Percentiles rank a stretch among this genome's conserved stretches.
phyloP scores from a whole-genome alignment of 2,797 vertebrate genomes.

The Fundulus diaphanus region DNA sequence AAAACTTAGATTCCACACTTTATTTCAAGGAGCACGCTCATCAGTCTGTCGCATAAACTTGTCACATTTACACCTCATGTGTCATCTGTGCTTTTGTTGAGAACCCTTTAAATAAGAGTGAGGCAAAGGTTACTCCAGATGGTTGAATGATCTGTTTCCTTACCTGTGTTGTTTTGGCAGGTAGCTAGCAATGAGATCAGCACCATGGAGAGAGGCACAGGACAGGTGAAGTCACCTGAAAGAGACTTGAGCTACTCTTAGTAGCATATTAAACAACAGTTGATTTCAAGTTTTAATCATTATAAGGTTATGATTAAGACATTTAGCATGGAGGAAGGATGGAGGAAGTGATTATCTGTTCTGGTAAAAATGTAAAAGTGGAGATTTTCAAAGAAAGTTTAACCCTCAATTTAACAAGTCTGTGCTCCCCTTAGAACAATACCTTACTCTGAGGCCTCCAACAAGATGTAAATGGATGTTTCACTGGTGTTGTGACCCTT shows the following conservation, averaged over 20 bases:
- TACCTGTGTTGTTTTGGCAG: constrained; percentile 38
- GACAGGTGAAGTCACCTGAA: constrained; percentile 63
- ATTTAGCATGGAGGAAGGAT: too few species aligned
- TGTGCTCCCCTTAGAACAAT: constrained; percentile 65
- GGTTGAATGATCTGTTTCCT: not conserved
- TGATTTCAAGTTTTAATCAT: not conserved
- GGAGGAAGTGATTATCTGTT: not conserved
- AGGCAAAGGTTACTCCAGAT: not conserved
- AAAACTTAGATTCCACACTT: constrained; percentile 6
- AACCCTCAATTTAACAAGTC: constrained; percentile 49
- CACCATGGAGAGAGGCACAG: constrained; percentile 71
- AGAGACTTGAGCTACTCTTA: not conserved
- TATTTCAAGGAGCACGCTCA: not conserved
- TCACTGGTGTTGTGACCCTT: constrained; percentile 73
- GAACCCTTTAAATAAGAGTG: not conserved
- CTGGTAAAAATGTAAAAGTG: constrained; percentile 7
- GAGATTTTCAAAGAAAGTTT: constrained; percentile 1
- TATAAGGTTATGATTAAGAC: not conserved
- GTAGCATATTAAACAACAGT: not conserved
- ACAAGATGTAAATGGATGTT: constrained; percentile 76
- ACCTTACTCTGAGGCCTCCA: constrained; percentile 61
- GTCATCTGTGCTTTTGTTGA: not conserved
- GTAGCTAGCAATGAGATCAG: constrained; percentile 55
- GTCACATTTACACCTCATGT: not conserved
- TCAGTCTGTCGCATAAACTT: constrained; percentile 6